Conservation (phyloP, 2,797 vertebrate species). For the Choloepus didactylus region DNA sequence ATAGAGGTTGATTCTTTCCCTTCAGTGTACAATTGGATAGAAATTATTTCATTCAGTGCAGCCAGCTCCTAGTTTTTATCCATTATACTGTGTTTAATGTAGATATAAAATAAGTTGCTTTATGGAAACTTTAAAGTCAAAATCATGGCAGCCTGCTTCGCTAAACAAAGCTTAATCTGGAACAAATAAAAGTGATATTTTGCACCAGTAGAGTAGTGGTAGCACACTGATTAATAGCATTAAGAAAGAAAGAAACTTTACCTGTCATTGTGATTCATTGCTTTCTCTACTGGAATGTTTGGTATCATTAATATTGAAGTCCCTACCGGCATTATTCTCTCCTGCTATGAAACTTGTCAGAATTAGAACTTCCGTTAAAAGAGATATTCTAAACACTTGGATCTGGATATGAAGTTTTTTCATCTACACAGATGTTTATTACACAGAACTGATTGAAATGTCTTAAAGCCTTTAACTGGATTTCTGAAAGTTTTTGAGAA, state of each 20-base stretch:
- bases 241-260: background rate
- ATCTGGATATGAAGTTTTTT: background rate
- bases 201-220: background rate
- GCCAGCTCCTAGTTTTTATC: constrained; percentile 42
- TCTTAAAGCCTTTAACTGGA: constrained; percentile 24
- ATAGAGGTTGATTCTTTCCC: constrained; percentile 3
- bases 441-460: constrained; percentile 12
- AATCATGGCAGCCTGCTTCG: background rate
- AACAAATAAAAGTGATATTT: background rate
- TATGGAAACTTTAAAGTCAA: background rate
- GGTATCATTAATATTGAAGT: background rate
- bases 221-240: background rate
- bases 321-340: background rate
- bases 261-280: background rate
- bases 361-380: constrained; percentile 37
- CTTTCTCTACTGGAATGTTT: background rate
- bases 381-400: background rate
- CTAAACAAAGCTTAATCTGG: constrained; percentile 12
- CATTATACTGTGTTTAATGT: background rate
- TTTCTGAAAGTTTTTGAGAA: constrained; percentile 32
- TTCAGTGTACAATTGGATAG: background rate
- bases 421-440: background rate
- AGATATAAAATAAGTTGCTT: constrained; percentile 11
- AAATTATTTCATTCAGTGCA: background rate
- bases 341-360: constrained; percentile 21